Conservation (phyloP, 2,797 vertebrate genomes). For the Crax fasciolata region DNA sequence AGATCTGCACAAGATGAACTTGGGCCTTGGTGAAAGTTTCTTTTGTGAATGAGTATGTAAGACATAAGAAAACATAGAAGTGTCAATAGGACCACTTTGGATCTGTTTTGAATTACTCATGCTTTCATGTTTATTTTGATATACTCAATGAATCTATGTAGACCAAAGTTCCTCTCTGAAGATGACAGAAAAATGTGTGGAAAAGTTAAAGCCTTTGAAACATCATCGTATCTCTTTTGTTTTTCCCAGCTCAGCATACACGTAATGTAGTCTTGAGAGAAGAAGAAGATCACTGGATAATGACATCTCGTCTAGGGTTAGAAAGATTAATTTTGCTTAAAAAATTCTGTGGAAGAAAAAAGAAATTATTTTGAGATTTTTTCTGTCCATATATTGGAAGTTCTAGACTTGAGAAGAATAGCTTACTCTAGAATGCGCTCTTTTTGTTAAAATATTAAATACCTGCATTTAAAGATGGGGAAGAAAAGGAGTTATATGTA, state of each 20-base stretch:
- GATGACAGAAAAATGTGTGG: neutral
- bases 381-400: neutral
- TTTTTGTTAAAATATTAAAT: conserved; percentile 25
- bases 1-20: neutral
- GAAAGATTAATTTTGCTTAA: neutral
- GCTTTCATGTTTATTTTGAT: neutral
- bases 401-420: neutral
- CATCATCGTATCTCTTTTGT: neutral
- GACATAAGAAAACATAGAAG: neutral
- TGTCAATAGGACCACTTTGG: neutral
- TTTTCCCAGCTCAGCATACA: neutral
- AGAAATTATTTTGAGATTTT: neutral
- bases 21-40: neutral
- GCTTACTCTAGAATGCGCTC: neutral
- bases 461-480: neutral
- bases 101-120: neutral
- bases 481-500: neutral
- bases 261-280: neutral
- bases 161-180: neutral
- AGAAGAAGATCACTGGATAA: neutral
- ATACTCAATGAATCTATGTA: neutral
- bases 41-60: neutral
- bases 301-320: neutral
- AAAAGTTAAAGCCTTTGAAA: neutral
- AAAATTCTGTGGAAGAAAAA: neutral